Base-by-base conservation (phyloP, 2,888 invertebrate genomes). In the Mesoligia furuncula region DNA sequence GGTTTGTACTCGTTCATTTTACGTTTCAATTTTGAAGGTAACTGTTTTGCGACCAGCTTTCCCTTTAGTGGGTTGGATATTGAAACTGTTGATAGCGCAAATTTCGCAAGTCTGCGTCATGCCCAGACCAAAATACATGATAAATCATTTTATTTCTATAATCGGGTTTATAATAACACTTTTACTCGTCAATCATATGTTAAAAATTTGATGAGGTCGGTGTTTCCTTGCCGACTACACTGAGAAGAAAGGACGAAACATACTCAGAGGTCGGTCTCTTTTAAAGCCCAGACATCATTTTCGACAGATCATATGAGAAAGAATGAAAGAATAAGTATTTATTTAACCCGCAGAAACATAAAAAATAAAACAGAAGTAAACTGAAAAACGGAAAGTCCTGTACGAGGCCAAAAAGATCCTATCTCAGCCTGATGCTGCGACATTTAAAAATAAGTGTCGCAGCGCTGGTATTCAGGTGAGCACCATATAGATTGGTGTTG, bases 1-100 rank as follows among this genome's bases (percentile, higher is more conserved):
- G 72, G 61, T 69, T 64, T 78, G 54, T 61, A 39, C 48, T 61
- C 48, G 61, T 75, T 75, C 75, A 75, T 71, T 76, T 64, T 69
- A 75, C 80, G 76, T 81, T 84, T 75, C 64, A 64, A 48, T 74
- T 74, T 77, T 64, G 76, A 85, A 77, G 80, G 75, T 77, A 70
- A 80, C 76, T 59, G 77, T 85, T 83, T 68, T 39, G 71, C 69
- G 39, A 76, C 31, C 74, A 77, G 78, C 88, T 88, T 89, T 89
- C 89, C 83, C 82, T 84, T 87, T 69, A 57, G 80, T 78, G 66
- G 77, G 76, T 61, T 72, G 70, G 4, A 65, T 75, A 79, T 36
- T 75, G 69, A 66, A 77, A 79, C 36, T 67, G 48, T 57, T 59
- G 45, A 70, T 79, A 73, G 54, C 70, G 39, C 31, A 62, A 77